Evolutionary conservation across 1,140 invertebrate genomes (phyloP), one percentile per base, ranked within the genome.

Genomic region (Neodiprion virginianus): DNA sequence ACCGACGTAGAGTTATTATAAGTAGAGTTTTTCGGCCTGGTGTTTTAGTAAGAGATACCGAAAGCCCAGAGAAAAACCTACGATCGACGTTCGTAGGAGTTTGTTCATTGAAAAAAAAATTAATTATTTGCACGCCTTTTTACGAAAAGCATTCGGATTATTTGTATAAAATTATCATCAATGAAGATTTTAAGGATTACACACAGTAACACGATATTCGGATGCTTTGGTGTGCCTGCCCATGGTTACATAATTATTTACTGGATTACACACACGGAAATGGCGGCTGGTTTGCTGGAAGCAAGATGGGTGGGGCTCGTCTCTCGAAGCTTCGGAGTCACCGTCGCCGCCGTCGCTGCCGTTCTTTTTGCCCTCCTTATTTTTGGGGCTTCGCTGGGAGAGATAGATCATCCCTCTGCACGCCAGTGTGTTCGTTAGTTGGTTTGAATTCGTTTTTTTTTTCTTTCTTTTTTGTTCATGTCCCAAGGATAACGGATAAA

Each of bases 181-280:
- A 61, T 61, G 53, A 61, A 61, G 53, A 61, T 61, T 61, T 61
- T 61, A 17, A 9, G n/a, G 53, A 61, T 40, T 40, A 40, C 5
- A 40, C 53, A 61, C 28, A 40, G 53, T 8, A 61, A 61, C 53
- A 17, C 28, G 28, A 40, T 14, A 61, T 61, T 61, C 53, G 53
- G 53, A 61, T 61, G 53, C 53, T 17, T 61, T 61, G 8, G 53
- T 61, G 53, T 61, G 53, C 53, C 28, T 40, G 28, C 28, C 28
- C 53, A 61, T 61, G 28, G 53, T 61, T 61, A 61, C n/a, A 61
- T 61, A 61, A 61, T 61, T 61, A 61, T 61, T 61, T 61, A 61
- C 8, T 61, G 53, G 53, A 61, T 61, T 61, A 61, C 53, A 61
- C 53, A 40, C 28, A 40, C 28, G 28, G 53, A 17, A 61, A 61